phyloP scores from a whole-genome alignment of 2,888 invertebrate species.

The Salticus scenicus region DNA sequence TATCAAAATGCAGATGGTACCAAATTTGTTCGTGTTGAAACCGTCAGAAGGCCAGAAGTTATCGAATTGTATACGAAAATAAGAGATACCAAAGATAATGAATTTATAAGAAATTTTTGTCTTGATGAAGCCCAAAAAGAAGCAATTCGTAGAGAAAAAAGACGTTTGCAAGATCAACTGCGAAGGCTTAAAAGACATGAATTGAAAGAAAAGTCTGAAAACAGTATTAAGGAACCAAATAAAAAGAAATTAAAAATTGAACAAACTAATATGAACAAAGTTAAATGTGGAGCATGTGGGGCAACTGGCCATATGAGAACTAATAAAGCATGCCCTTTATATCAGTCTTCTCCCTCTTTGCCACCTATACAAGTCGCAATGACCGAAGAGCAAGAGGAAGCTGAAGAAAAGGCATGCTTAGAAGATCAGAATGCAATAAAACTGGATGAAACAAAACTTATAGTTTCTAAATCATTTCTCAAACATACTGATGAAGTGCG shows the following conservation, averaged over 20 bases:
- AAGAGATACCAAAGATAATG: slow-evolving; percentile 89
- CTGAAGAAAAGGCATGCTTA: slow-evolving; percentile 83
- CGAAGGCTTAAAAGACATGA: slow-evolving; percentile 95
- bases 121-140: slow-evolving; percentile 95
- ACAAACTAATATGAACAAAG: slow-evolving; percentile 74
- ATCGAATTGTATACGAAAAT: slow-evolving; percentile 98
- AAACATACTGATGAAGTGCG: slow-evolving; percentile 92
- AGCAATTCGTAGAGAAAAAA: slow-evolving; percentile 97
- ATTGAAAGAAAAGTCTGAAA: slow-evolving; percentile 79
- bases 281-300: slow-evolving; percentile 98
- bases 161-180: slow-evolving; percentile 96
- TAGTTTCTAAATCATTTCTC: slow-evolving; percentile 88
- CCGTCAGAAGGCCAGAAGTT: slow-evolving; percentile 93
- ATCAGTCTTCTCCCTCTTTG: slow-evolving; percentile 77
- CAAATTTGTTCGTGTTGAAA: slow-evolving; percentile 92
- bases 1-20: slow-evolving; percentile 89
- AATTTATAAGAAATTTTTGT: slow-evolving; percentile 87
- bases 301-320: slow-evolving; percentile 87
- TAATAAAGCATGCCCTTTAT: slow-evolving; percentile 97
- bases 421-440: slow-evolving; percentile 91
- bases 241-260: slow-evolving; percentile 53
- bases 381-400: slow-evolving; percentile 87
- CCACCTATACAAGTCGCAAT: slow-evolving; percentile 83
- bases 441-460: slow-evolving; percentile 95
- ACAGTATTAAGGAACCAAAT: slow-evolving; percentile 36